These are phyloP conservation scores for Athalia cordata DNA, from an alignment of 2,888 invertebrate genomes.

Conservation along the genomic window DNA sequence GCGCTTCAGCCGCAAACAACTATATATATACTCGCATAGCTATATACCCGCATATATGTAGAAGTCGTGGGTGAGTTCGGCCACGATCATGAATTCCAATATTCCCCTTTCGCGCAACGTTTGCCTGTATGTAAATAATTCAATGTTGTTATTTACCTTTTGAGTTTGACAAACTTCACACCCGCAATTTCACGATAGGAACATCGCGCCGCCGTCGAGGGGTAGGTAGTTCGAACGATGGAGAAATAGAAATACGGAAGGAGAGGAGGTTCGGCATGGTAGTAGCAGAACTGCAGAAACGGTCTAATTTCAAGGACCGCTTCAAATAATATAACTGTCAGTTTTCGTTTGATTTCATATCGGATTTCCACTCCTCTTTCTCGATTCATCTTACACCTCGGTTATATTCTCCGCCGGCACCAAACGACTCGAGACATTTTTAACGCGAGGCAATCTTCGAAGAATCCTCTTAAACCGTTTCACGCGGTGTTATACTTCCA, in stretches of 20 bases:
- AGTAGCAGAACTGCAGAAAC: not conserved
- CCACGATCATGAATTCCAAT: not conserved
- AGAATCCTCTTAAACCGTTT: slow-evolving; percentile 36
- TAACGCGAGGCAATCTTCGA: slow-evolving; percentile 22
- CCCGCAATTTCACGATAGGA: slow-evolving; percentile 30
- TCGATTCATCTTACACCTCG: not conserved
- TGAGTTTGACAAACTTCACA: slow-evolving; percentile 31
- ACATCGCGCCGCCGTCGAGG: not conserved
- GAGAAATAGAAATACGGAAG: not conserved
- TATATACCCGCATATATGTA: too few relatives aligned
- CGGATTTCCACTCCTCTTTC: slow-evolving; percentile 8
- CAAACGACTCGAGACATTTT: slow-evolving; percentile 6
- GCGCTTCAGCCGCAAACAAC: too few relatives aligned
- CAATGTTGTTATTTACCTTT: slow-evolving; percentile 21
- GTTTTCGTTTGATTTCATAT: not conserved
- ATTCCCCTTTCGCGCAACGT: not conserved
- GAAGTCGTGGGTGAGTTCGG: too few relatives aligned
- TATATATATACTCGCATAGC: too few relatives aligned
- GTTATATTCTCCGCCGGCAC: not conserved
- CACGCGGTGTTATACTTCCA: slow-evolving; percentile 9
- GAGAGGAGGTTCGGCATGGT: not conserved
- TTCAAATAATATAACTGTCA: not conserved
- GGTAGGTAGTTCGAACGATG: not conserved
- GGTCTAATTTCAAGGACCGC: not conserved
- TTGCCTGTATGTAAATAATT: slow-evolving; percentile 21